phyloP scores from a whole-genome alignment of 2,797 vertebrate species.

The Capromys pilorides region DNA sequence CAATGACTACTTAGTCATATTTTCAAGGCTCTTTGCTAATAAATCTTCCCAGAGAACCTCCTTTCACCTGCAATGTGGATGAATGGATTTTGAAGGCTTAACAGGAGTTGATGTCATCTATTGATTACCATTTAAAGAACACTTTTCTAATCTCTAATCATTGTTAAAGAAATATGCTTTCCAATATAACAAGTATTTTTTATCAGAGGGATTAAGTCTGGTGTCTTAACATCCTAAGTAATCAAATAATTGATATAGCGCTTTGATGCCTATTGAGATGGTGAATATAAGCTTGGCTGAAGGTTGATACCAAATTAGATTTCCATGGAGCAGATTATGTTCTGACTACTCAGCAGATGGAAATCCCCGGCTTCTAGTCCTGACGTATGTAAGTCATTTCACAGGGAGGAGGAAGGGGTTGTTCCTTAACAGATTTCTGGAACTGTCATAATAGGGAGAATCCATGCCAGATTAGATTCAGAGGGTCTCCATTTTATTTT shows the following conservation, averaged over 20 bases:
- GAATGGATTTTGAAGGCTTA: slow-evolving; percentile 78
- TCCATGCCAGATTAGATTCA: slow-evolving; percentile 53
- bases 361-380: slow-evolving; percentile 47
- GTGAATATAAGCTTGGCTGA: slow-evolving; percentile 31
- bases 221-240: slow-evolving; percentile 44
- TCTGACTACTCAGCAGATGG: slow-evolving; percentile 44
- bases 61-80: slow-evolving; percentile 68
- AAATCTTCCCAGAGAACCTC: slow-evolving; percentile 67
- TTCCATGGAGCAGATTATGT: slow-evolving; percentile 45
- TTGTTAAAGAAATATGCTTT: slow-evolving; percentile 76
- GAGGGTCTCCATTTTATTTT: slow-evolving; percentile 31
- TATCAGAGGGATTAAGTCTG: slow-evolving; percentile 55
- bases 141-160: slow-evolving; percentile 75
- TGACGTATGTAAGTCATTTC: slow-evolving; percentile 58
- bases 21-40: slow-evolving; percentile 62
- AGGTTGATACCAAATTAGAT: slow-evolving; percentile 45
- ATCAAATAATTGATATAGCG: slow-evolving; percentile 51
- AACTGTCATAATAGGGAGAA: slow-evolving; percentile 18
- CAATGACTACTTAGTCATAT: slow-evolving; percentile 19
- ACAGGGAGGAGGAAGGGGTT: background rate
- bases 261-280: slow-evolving; percentile 18
- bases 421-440: slow-evolving; percentile 34
- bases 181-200: slow-evolving; percentile 64
- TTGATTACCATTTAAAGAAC: slow-evolving; percentile 81
- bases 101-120: slow-evolving; percentile 78